Percentiles rank a stretch among this genome's conserved stretches.
Conservation (phyloP, 2,113 vertebrate species). For the Orientallactaga bullata region DNA sequence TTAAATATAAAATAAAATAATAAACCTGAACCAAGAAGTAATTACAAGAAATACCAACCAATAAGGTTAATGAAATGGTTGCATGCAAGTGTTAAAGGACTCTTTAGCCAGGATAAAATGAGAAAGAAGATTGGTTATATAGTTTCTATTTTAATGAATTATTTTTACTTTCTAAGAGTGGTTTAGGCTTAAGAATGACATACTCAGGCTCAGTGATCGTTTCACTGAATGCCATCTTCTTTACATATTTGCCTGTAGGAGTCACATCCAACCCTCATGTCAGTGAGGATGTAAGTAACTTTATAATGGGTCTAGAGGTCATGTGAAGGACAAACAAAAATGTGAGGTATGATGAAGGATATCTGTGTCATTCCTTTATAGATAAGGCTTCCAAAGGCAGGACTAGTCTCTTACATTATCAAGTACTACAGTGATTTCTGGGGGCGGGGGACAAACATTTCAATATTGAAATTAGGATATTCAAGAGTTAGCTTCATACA, state of each 20-base stretch:
- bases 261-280: not conserved
- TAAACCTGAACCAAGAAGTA: not conserved
- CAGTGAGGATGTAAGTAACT: not conserved
- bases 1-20: conserved; percentile 48
- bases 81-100: not conserved
- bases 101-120: not conserved
- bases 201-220: not conserved
- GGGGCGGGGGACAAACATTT: conserved; percentile 14
- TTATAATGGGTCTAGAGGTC: not conserved
- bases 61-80: conserved; percentile 11
- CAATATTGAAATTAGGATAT: not conserved
- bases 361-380: conserved; percentile 28
- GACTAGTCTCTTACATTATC: not conserved
- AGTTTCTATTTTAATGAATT: not conserved
- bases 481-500: not conserved
- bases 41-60: conserved; percentile 15
- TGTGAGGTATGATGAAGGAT: not conserved
- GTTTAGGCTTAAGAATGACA: conserved; percentile 30
- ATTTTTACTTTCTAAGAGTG: conserved; percentile 21
- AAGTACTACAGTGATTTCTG: not conserved
- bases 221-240: conserved; percentile 4
- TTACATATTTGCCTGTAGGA: not conserved
- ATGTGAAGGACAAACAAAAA: conserved; percentile 33
- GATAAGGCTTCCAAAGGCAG: not conserved
- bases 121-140: not conserved